Percentiles rank a stretch among this genome's conserved stretches.
These are phyloP conservation scores for Artemia sinica DNA, from an alignment of 2,888 invertebrate species.

Conservation along the genomic window DNA sequence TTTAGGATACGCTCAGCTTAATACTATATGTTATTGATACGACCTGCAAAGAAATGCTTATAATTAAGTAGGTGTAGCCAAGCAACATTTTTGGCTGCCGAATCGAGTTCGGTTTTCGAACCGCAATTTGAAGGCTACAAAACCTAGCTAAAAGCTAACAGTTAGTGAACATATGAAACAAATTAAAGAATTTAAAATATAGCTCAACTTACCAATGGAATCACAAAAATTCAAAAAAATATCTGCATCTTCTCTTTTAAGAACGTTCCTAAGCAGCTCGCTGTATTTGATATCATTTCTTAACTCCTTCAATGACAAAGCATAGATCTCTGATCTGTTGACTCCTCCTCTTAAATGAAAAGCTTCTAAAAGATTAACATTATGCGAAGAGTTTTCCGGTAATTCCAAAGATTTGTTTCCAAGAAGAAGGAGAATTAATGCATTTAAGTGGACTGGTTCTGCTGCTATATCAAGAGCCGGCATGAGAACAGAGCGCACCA, in stretches of 20 bases:
- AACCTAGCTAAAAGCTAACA: too few relatives aligned
- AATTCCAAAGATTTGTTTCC: background rate
- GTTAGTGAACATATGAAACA: too few relatives aligned
- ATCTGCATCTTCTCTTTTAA: background rate
- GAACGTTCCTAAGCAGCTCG: background rate
- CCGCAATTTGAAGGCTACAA: too few relatives aligned
- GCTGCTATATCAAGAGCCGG: conserved; percentile 2
- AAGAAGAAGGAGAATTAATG: background rate
- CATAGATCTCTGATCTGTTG: background rate
- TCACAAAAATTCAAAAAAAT: background rate
- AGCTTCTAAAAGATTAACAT: background rate
- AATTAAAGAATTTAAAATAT: too few relatives aligned
- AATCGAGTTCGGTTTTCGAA: too few relatives aligned
- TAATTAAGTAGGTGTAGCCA: too few relatives aligned
- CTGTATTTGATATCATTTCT: background rate
- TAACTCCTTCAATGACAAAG: background rate
- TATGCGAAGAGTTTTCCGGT: background rate
- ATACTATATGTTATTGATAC: too few relatives aligned
- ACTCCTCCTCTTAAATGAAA: background rate
- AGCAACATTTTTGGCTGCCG: too few relatives aligned
- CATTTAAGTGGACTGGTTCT: background rate
- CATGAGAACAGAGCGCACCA: background rate
- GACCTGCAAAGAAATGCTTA: too few relatives aligned
- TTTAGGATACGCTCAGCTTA: too few relatives aligned
- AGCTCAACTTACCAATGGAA: background rate